Percentiles rank a stretch among this genome's conserved stretches.
Evolutionary conservation across 1,140 invertebrate genomes (phyloP).

Genomic region (Himalopsyche phryganea): DNA sequence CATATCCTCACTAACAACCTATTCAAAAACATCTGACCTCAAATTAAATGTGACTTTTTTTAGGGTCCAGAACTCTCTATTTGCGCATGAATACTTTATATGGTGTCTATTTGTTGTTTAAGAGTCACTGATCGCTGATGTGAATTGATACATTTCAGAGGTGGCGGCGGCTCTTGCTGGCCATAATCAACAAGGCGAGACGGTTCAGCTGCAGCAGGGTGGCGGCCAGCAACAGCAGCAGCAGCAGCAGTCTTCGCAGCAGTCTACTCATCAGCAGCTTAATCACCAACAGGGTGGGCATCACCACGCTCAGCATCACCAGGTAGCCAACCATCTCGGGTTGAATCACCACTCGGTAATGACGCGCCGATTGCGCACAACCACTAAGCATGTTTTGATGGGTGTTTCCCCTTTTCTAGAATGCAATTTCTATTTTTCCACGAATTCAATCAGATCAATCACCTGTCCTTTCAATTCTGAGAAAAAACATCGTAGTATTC

Average conservation of each 20-base stretch:
- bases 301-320: constrained; percentile 37
- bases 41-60: too few species aligned
- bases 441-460: too few species aligned
- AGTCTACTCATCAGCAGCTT: constrained; percentile 15
- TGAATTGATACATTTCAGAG: too few species aligned
- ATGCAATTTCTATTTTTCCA: background rate
- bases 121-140: too few species aligned
- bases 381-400: too few species aligned
- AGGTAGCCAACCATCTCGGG: constrained; percentile 51
- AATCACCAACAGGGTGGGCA: constrained; percentile 24
- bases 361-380: background rate
- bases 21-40: too few species aligned
- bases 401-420: background rate
- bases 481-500: too few species aligned
- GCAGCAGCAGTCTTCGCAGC: constrained; percentile 14
- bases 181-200: constrained; percentile 44
- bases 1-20: too few species aligned
- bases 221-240: constrained; percentile 1
- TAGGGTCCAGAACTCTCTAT: too few species aligned
- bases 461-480: too few species aligned
- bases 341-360: constrained; percentile 52
- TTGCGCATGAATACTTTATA: too few species aligned
- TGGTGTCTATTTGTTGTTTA: too few species aligned
- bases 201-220: constrained; percentile 7
- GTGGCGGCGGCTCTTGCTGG: constrained; percentile 44